Conservation (phyloP, 2,888 invertebrate genomes). For the Neoaliturus tenellus region DNA sequence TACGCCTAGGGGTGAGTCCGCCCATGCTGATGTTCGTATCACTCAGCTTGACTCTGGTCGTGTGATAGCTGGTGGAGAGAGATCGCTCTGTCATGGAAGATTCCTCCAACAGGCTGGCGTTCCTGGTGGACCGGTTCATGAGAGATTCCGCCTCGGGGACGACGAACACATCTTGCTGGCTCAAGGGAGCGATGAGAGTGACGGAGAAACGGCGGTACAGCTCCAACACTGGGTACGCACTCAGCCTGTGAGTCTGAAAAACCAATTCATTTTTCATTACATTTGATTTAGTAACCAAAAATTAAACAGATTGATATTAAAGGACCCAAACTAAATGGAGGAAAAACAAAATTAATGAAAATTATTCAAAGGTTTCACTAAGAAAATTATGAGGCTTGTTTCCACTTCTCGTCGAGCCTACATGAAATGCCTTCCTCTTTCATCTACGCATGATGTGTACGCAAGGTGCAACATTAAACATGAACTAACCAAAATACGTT, state of each 20-base stretch:
- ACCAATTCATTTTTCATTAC: no score
- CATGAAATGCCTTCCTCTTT: no score
- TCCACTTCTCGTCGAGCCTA: no score
- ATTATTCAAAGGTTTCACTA: no score
- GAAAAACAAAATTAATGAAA: no score
- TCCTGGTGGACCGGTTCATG: conserved; percentile 31
- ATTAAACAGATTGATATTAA: no score
- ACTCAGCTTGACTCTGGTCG: background rate
- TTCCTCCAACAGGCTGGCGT: background rate
- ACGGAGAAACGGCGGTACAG: conserved; percentile 59
- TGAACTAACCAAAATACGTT: no score
- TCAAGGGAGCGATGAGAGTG: conserved; percentile 61
- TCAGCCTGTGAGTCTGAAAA: conserved; percentile 62
- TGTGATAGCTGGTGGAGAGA: background rate
- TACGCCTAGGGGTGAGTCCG: background rate
- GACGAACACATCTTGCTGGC: conserved; percentile 64
- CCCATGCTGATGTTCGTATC: background rate
- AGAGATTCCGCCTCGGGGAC: conserved; percentile 61
- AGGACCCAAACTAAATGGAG: no score
- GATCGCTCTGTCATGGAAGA: background rate
- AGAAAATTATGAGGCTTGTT: no score
- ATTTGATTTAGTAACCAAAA: no score
- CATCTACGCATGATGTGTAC: no score
- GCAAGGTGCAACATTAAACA: no score
- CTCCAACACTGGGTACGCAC: conserved; percentile 64